Conservation (phyloP, 2,797 vertebrate species). For the Sebastes cheni region DNA sequence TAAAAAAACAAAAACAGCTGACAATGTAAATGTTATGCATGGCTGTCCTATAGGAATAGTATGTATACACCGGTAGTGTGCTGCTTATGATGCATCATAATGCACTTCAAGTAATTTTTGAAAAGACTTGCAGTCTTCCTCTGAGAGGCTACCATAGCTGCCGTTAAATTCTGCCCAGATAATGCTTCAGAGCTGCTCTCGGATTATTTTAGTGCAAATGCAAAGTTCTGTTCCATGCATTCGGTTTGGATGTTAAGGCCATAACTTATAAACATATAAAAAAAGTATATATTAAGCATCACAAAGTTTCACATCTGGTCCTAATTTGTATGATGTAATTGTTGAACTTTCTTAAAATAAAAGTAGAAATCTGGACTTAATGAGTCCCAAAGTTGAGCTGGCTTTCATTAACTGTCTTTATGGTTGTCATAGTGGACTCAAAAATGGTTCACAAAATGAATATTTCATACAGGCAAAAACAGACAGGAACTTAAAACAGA, state of each 20-base stretch:
- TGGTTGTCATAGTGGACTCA: neutral
- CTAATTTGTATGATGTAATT: neutral
- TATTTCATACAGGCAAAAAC: constrained; percentile 5
- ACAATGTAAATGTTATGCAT: neutral
- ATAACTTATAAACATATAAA: constrained; percentile 23
- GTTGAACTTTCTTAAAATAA: neutral
- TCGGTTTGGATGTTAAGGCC: constrained; percentile 59
- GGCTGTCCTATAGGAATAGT: neutral
- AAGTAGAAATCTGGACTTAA: neutral
- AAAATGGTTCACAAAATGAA: neutral
- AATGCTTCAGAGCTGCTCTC: constrained; percentile 27
- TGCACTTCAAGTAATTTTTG: constrained; percentile 12
- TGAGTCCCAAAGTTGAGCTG: neutral
- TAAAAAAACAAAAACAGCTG: neutral
- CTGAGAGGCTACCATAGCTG: constrained; percentile 58
- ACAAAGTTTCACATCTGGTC: neutral
- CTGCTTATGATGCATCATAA: constrained; percentile 7
- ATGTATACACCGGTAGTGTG: neutral
- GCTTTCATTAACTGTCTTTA: neutral
- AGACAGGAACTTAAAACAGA: constrained; percentile 1
- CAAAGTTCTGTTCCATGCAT: constrained; percentile 21
- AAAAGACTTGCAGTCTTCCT: constrained; percentile 5
- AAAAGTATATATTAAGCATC: neutral
- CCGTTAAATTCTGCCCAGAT: constrained; percentile 37
- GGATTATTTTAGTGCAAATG: constrained; percentile 59